A percentile compares a stretch with the other conserved stretches of the same genome.
These are phyloP conservation scores for Sclerodermus sp. DNA, from an alignment of 2,888 invertebrate species.

Conservation along the genomic window DNA sequence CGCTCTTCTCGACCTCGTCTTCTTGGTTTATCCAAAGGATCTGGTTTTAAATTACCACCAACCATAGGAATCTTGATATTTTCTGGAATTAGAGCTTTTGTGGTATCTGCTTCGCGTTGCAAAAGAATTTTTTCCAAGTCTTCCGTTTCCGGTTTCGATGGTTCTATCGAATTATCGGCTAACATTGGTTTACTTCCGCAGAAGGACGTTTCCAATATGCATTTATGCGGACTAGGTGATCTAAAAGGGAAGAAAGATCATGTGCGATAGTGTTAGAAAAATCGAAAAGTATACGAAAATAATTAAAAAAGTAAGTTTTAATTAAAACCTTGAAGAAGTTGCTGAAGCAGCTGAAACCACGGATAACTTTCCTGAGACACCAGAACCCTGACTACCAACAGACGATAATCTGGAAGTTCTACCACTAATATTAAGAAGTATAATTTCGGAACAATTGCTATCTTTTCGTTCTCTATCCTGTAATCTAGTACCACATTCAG, in stretches of 20 bases:
- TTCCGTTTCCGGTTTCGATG: constrained; percentile 62
- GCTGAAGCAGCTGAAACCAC: constrained; percentile 51
- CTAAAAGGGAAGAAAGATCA: constrained; percentile 48
- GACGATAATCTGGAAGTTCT: constrained; percentile 81
- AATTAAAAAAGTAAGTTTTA: background rate
- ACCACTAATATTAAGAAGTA: constrained; percentile 70
- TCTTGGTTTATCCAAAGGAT: constrained; percentile 67
- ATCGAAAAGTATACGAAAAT: background rate
- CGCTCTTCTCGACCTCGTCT: constrained; percentile 52
- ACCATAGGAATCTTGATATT: constrained; percentile 62
- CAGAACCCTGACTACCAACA: constrained; percentile 78
- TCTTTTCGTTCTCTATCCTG: constrained; percentile 70
- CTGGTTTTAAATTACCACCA: constrained; percentile 68
- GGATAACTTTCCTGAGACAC: constrained; percentile 58
- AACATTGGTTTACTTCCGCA: constrained; percentile 79
- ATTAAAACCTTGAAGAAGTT: constrained; percentile 49
- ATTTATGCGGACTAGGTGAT: constrained; percentile 88
- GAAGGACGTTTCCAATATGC: constrained; percentile 87
- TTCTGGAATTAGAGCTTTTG: constrained; percentile 67
- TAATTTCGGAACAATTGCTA: constrained; percentile 77
- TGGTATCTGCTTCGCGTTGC: constrained; percentile 67
- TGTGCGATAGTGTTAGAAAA: too few species aligned
- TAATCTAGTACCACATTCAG: constrained; percentile 53
- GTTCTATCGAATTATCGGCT: constrained; percentile 47
- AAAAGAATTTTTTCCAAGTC: constrained; percentile 63